Evolutionary conservation across 2,888 invertebrate species (phyloP), one percentile per base, ranked within the genome.

Genomic region (Flexamia atlantica): DNA sequence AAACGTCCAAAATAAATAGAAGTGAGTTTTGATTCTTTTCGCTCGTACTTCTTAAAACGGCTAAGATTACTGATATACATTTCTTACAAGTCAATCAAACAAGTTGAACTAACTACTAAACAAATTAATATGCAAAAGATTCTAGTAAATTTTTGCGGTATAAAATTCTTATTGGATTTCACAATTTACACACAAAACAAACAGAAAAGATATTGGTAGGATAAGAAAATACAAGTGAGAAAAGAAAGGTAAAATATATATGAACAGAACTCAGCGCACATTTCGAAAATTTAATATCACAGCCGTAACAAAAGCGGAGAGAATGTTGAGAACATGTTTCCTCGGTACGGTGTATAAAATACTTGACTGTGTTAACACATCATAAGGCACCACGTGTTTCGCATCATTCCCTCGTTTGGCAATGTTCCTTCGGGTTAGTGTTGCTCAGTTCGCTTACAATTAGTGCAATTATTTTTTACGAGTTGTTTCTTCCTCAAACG

Each of bases 391-490:
- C 57, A 64, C 17, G 30, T 64, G 64, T 28, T 57, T 30, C 7
- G 28, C 28, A 64, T 25, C 64, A 9, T 64, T 64, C 30, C 64
- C 64, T 64, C 64, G 64, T 64, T 64, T 30, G 30, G 28, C 64
- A 53, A 23, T 53, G 53, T 23, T 64, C 30, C 64, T 53, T 53
- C 64, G 14, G 3, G 64, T 14, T 64, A 64, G 30, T 64, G 64
- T 64, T 64, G 57, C 12, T 7, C 64, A 14, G 2, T 12, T 28
- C 17, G 30, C 17, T 30, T 30, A 64, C 14, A 30, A 14, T 64
- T 57, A 7, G 12, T 23, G 25, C 1, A 25, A 25, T 5, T 5
- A 14, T 23, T 57, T 23, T 57, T 57, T 25, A 57, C 23, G 12
- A 57, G 20, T 57, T 57, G 12, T 50, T 50, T 50, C 9, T 4